A percentile compares a stretch with the other conserved stretches of the same genome.
Conservation (phyloP, 2,113 vertebrate species). For the Antechinus flavipes region DNA sequence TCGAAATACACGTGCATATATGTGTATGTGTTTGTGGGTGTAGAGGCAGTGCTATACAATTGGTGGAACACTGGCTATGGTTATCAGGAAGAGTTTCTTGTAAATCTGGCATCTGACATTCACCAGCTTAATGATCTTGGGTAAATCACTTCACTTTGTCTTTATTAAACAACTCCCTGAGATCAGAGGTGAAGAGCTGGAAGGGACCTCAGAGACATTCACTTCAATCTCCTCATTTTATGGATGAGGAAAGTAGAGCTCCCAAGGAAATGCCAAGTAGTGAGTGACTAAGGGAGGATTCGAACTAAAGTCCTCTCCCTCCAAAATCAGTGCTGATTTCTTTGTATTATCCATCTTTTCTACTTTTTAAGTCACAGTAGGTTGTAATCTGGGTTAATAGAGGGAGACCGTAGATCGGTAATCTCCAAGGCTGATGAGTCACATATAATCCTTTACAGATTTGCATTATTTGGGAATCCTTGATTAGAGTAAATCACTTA, state of each 20-base stretch:
- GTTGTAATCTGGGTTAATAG: background rate
- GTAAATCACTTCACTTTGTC: background rate
- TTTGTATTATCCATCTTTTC: background rate
- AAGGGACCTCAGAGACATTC: background rate
- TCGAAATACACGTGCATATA: background rate
- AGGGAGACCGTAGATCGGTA: background rate
- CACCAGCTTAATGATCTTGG: background rate
- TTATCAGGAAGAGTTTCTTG: background rate
- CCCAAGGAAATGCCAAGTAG: background rate
- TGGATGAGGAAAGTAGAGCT: background rate
- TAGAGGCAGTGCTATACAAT: background rate
- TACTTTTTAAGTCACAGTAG: background rate
- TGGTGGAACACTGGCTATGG: background rate
- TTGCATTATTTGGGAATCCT: background rate
- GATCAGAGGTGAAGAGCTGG: background rate
- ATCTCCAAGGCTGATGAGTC: background rate
- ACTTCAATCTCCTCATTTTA: background rate
- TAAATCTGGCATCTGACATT: background rate
- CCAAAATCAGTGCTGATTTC: background rate
- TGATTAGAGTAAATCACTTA: background rate
- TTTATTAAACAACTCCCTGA: background rate
- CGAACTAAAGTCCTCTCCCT: background rate
- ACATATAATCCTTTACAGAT: background rate
- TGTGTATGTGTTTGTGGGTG: background rate
- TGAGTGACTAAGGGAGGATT: background rate